Conservation (phyloP, 2,888 invertebrate species). For the Oscheius myriophilus region DNA sequence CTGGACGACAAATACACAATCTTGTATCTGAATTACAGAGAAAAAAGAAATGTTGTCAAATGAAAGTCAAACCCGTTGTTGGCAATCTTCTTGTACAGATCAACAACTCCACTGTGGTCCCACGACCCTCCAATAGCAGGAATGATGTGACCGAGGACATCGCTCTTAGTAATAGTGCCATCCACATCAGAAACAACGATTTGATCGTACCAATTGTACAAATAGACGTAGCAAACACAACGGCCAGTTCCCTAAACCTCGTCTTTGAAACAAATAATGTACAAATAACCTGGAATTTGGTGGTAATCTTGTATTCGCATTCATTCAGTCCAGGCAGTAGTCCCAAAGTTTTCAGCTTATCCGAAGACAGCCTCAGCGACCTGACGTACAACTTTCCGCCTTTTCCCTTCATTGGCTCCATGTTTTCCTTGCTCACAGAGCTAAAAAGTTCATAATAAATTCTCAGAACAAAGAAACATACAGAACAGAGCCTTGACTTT, state of each 20-base stretch:
- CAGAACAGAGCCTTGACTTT: too few relatives aligned
- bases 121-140: conserved; percentile 98
- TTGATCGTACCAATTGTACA: conserved; percentile 95
- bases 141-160: conserved; percentile 95
- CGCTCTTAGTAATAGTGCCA: conserved; percentile 77
- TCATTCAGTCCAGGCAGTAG: too few relatives aligned
- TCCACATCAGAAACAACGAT: conserved; percentile 99
- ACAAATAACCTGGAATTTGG: too few relatives aligned
- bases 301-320: too few relatives aligned
- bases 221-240: conserved; percentile 94
- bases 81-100: conserved; percentile 93
- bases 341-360: too few relatives aligned
- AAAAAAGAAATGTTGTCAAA: not conserved
- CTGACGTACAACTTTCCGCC: not conserved
- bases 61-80: conserved; percentile 77
- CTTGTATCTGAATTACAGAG: conserved; percentile 76
- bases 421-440: not conserved
- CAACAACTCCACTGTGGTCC: conserved; percentile 98
- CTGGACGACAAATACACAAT: conserved; percentile 94
- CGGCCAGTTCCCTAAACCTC: conserved; percentile 96
- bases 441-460: not conserved
- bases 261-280: too few relatives aligned
- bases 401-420: not conserved
- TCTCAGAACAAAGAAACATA: not conserved
- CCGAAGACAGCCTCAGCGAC: conserved; percentile 10